Evolutionary conservation across 2,797 vertebrate species (phyloP).

Genomic region (Prionace glauca): DNA sequence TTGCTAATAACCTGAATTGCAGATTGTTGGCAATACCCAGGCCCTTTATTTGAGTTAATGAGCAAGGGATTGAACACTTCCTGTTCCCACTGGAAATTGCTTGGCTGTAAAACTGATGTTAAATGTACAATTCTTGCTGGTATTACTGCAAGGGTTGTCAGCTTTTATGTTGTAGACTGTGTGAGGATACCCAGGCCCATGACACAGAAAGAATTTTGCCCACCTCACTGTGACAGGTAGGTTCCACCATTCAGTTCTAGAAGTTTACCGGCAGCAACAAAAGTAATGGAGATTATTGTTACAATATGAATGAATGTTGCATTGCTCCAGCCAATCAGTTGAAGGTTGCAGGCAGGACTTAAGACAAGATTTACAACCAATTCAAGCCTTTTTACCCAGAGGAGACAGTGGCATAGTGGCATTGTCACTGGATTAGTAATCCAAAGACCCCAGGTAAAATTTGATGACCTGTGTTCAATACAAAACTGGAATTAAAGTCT

Average conservation of each 20-base stretch:
- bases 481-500: too few species aligned
- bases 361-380: too few species aligned
- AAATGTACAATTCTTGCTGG: not conserved
- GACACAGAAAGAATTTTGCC: not conserved
- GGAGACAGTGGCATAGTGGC: too few species aligned
- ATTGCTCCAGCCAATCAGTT: too few species aligned
- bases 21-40: not conserved
- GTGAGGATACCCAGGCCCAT: not conserved
- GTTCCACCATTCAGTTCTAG: not conserved
- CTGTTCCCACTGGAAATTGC: constrained; percentile 8
- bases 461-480: too few species aligned
- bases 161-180: not conserved
- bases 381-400: not conserved
- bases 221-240: not conserved
- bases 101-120: constrained; percentile 3
- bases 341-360: too few species aligned
- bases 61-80: constrained; percentile 1
- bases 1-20: not conserved
- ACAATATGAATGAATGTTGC: not conserved
- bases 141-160: not conserved
- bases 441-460: too few species aligned
- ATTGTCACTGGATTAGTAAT: too few species aligned
- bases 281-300: not conserved
- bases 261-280: not conserved
- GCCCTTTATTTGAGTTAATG: constrained; percentile 2